A percentile compares a stretch with the other conserved stretches of the same genome.
These are phyloP conservation scores for Platygyra sinensis DNA, from an alignment of 64 coral and sea anemone species.

Conservation along the genomic window DNA sequence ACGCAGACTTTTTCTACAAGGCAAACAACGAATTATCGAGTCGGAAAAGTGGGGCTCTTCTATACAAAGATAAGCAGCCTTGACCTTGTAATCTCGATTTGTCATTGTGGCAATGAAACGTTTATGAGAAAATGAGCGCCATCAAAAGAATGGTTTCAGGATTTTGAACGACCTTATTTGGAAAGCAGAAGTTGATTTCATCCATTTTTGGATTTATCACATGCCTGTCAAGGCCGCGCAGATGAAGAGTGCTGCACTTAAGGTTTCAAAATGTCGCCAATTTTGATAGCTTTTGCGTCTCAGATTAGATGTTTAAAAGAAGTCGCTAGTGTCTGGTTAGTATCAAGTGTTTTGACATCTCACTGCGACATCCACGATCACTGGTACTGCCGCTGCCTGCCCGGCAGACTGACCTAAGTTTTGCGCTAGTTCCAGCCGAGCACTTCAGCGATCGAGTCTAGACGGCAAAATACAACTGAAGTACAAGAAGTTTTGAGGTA, in stretches of 20 bases:
- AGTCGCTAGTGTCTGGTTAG: neutral
- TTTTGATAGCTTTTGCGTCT: no score
- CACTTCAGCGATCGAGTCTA: neutral
- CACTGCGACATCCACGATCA: neutral
- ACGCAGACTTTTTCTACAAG: neutral
- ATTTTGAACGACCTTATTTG: neutral
- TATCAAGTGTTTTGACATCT: neutral
- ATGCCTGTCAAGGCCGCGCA: no score
- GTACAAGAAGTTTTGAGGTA: neutral
- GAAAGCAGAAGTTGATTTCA: neutral
- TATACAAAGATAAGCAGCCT: conserved; percentile 13
- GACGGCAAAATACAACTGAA: neutral
- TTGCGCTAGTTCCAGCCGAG: neutral
- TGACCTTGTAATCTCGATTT: neutral
- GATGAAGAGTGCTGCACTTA: no score
- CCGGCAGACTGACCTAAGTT: neutral
- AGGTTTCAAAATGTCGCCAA: no score
- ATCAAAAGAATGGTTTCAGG: neutral
- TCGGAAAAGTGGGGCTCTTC: neutral
- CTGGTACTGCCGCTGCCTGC: no score
- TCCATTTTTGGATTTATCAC: neutral
- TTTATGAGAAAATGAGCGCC: conserved; percentile 13
- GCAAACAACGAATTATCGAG: conserved; percentile 2
- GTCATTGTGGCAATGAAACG: neutral
- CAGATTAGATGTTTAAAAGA: conserved; percentile 7